These are phyloP conservation scores for Rynchops niger DNA, from an alignment of 2,113 vertebrate species.

Conservation along the genomic window DNA sequence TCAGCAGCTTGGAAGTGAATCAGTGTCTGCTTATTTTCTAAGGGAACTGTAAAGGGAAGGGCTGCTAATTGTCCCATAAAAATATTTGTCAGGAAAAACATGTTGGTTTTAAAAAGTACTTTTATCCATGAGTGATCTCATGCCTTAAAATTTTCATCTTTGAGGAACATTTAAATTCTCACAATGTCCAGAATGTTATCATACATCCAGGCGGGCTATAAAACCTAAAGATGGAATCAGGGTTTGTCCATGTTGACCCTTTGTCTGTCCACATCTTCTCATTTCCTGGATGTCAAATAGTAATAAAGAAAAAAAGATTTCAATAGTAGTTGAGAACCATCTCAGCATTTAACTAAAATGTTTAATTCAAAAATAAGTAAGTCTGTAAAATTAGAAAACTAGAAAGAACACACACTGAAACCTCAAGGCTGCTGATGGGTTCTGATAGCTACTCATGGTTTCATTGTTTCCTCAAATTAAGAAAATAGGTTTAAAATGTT, in stretches of 20 bases:
- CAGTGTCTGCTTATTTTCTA: conserved; percentile 58
- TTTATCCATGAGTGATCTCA: conserved; percentile 7
- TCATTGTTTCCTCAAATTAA: neutral
- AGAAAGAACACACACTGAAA: neutral
- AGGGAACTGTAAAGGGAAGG: conserved; percentile 38
- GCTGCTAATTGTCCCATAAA: conserved; percentile 33
- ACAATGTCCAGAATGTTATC: neutral
- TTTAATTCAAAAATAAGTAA: neutral
- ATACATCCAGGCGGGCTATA: neutral
- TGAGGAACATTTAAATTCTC: neutral
- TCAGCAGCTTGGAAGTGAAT: conserved; percentile 47
- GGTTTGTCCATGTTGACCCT: neutral
- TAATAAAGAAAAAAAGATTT: neutral
- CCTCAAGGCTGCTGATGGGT: neutral
- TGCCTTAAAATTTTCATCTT: conserved; percentile 8
- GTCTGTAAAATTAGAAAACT: neutral
- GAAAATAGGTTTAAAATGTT: neutral
- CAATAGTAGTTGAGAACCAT: neutral
- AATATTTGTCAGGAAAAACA: conserved; percentile 28
- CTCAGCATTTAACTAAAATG: neutral
- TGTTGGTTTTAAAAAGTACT: conserved; percentile 23
- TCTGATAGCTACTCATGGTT: neutral
- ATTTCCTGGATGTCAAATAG: neutral
- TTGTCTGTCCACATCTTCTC: neutral
- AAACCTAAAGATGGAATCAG: neutral